A percentile compares a stretch with the other conserved stretches of the same genome.
Evolutionary conservation across 2,113 vertebrate species (phyloP).

Genomic region (Peromyscus californicus): DNA sequence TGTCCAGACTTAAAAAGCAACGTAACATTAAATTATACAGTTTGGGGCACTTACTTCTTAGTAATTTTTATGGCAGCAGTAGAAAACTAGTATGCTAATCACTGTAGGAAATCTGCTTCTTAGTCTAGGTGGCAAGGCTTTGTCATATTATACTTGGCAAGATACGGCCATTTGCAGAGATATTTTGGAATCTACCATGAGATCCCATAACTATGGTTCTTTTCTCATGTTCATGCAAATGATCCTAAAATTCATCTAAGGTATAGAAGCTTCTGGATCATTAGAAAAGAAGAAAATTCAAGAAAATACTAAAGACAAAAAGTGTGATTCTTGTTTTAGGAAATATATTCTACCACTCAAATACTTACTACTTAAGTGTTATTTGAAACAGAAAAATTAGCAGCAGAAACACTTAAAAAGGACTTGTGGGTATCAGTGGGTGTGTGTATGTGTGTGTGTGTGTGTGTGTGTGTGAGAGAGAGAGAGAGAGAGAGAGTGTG

Average conservation of each 20-base stretch:
- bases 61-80: background rate
- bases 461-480: too few species aligned
- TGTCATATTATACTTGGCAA: background rate
- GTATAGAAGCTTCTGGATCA: background rate
- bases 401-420: background rate
- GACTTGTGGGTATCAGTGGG: background rate
- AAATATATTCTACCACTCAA: background rate
- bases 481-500: too few species aligned
- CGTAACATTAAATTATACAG: background rate
- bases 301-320: background rate
- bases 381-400: background rate
- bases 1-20: background rate
- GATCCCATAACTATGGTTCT: background rate
- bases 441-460: background rate
- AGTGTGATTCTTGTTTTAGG: background rate
- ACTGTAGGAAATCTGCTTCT: background rate
- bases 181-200: background rate
- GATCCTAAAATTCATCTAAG: background rate
- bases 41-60: background rate
- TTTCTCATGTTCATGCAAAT: background rate
- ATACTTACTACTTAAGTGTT: background rate
- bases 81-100: background rate
- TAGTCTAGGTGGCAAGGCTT: background rate
- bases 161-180: background rate
- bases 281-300: background rate